phyloP scores from a whole-genome alignment of 2,797 vertebrate genomes.

The Dendrocincla tyrannina region DNA sequence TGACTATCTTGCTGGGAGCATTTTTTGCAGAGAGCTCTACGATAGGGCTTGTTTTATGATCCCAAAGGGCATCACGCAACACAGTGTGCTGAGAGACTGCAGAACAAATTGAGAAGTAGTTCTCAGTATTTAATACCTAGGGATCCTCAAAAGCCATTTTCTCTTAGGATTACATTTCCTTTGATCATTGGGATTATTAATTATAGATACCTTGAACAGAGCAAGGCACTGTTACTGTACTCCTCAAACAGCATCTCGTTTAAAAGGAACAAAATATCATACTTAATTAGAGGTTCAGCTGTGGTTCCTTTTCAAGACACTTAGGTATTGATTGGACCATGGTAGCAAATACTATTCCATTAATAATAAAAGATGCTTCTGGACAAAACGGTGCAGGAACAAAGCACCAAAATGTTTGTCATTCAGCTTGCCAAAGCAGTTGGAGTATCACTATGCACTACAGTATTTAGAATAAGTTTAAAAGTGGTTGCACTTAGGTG shows the following conservation, averaged over 20 bases:
- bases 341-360: not conserved
- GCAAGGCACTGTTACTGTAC: not conserved
- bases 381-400: not conserved
- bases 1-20: not conserved
- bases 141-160: constrained; percentile 37
- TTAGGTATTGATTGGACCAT: not conserved
- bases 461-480: not conserved
- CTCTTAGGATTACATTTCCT: constrained; percentile 20
- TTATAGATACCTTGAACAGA: constrained; percentile 42
- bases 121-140: constrained; percentile 7
- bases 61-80: not conserved
- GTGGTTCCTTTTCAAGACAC: not conserved
- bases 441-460: not conserved
- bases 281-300: constrained; percentile 14
- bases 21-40: not conserved
- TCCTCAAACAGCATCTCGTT: not conserved
- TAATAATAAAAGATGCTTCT: not conserved
- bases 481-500: not conserved
- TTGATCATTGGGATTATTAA: constrained; percentile 30
- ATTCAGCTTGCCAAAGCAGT: not conserved
- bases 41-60: not conserved
- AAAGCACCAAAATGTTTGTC: not conserved
- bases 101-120: not conserved
- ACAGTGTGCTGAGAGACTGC: not conserved
- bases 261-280: constrained; percentile 30